Base-by-base conservation (phyloP, 2,888 invertebrate species). In the Yponomeuta malinellus region DNA sequence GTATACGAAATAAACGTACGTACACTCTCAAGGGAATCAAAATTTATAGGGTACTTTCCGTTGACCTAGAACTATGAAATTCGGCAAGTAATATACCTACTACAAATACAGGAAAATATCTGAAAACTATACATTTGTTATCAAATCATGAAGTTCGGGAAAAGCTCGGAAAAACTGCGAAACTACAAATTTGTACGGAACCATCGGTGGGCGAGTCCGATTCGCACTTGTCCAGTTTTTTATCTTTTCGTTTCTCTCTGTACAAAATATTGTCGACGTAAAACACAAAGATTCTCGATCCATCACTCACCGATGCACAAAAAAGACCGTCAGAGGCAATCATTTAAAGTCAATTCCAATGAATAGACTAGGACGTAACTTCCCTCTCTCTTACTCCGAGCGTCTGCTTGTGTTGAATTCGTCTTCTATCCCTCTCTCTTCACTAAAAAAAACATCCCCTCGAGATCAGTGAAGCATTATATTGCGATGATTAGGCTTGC, bases 291-390 rank as follows among this genome's bases (percentile, higher is more conserved):
- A 87, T 87, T 86, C 84, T 86, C 84, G 86, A 91, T 92, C 90
- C 87, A 92, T 91, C 91, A 91, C 84, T 91, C 90, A 90, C 84
- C 81, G 83, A 76, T 81, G 81, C 76, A 84, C 85, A 87, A 90
- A 91, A 33, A 92, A 87, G 83, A 80, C 80, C 83, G 83, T 80
- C 82, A 78, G 77, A 83, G 75, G 83, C 84, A 84, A 89, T 90
- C 88, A 88, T 90, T 92, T 90, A 90, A 90, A 92, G 90, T 91
- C 91, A 88, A 90, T 90, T 87, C 87, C 82, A 83, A 90, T 89
- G 87, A 87, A 87, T 83, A 79, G 80, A 76, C 74, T 74, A 73
- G 72, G 71, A 77, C 76, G 75, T 72, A 33, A 63, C 52, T n/a
- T 77, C 74, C 72, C 71, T 84, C 87, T 79, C 83, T 78, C 75